phyloP scores from a whole-genome alignment of 2,797 vertebrate genomes.

The Oreochromis grahami region DNA sequence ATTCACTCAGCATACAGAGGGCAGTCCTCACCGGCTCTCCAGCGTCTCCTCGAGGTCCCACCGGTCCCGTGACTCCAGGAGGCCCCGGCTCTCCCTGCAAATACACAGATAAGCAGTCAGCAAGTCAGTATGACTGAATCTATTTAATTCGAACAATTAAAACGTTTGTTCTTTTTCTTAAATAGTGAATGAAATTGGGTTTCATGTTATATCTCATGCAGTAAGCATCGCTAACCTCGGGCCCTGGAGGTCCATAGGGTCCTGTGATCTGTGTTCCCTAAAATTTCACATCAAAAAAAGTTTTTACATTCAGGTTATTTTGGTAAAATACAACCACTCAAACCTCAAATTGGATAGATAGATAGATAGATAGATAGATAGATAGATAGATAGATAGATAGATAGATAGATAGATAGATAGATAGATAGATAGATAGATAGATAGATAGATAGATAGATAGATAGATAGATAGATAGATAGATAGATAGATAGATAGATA shows the following conservation, averaged over 20 bases:
- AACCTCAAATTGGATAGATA: background rate
- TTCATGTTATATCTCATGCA: background rate
- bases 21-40: slow-evolving; percentile 83
- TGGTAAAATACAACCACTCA: background rate
- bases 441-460: too few relatives aligned
- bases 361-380: too few relatives aligned
- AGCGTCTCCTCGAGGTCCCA: slow-evolving; percentile 86
- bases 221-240: slow-evolving; percentile 55
- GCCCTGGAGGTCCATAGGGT: slow-evolving; percentile 68
- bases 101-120: background rate
- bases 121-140: background rate
- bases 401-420: too few relatives aligned
- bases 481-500: too few relatives aligned
- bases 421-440: too few relatives aligned
- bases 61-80: slow-evolving; percentile 82
- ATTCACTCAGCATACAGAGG: background rate
- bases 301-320: background rate
- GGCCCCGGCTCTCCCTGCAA: slow-evolving; percentile 74
- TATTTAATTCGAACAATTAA: background rate
- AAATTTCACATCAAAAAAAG: background rate
- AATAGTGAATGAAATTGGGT: background rate
- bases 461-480: too few relatives aligned
- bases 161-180: background rate
- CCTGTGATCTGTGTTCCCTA: slow-evolving; percentile 73
- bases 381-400: too few relatives aligned